Evolutionary conservation across 2,113 vertebrate genomes (phyloP), one percentile per base, ranked within the genome.

Genomic region (Heptranchias perlo): DNA sequence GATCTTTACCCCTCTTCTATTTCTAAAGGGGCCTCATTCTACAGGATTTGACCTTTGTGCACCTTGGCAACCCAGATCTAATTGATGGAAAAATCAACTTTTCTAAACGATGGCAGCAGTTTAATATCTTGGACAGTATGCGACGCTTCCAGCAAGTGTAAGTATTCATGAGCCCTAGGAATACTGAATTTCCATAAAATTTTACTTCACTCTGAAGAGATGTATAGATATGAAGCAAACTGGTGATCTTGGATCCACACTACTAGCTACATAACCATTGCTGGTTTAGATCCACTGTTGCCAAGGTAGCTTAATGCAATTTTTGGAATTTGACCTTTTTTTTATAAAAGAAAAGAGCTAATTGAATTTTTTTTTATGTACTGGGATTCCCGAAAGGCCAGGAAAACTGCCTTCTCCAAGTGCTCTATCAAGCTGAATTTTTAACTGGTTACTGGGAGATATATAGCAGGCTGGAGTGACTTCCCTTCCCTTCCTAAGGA

Each of bases 101-200:
- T 96, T 99, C 99, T 97, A 99, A 99, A 96, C 98, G 99, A 73
- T 99, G 99, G 99, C 99, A 99, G 97, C 99, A 99, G 97, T 99
- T 99, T 97, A 99, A 99, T 98, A 99, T 99, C 96, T 97, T 99
- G 97, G 99, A 99, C 98, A 99, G 99, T 97, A 99, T 99, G 99
- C 98, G 99, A 93, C 98, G 99, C 97, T 99, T 99, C 98, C 99
- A 99, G 97, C 99, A 99, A 98, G 98, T 98, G 99, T 99, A 97
- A 98, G 99, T 98, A 54, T 67, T 0, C 64, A 49, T 31, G 31
- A 92, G 5, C 3, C 4, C n/a, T 4, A 67, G 4, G 4, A 44
- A 2, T 67, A 25, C 1, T 21, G 78, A 49, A 25, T 28, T 86
- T 86, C 82, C 7, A 54, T 11, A 58, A 89, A 89, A 14, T 58